phyloP scores from a whole-genome alignment of 64 coral and sea anemone genomes.

The Pachyseris speciosa region DNA sequence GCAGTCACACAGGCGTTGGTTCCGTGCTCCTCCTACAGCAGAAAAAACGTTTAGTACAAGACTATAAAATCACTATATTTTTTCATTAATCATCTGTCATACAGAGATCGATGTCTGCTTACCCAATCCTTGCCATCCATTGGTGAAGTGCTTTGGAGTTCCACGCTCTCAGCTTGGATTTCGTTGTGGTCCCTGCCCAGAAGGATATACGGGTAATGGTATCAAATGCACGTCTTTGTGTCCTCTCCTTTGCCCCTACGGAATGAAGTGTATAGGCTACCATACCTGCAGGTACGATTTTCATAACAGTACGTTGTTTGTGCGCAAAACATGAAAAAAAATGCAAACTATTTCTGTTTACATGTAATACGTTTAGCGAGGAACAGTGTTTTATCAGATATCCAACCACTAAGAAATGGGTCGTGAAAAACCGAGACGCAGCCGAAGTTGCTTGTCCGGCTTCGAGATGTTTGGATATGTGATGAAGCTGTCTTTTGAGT shows the following conservation, averaged over 20 bases:
- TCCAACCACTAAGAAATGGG: no score
- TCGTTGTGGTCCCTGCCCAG: slow-evolving; percentile 88
- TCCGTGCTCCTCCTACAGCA: not conserved
- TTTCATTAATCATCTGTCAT: not conserved
- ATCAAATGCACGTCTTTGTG: slow-evolving; percentile 73
- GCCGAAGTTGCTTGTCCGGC: no score
- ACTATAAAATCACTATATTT: not conserved
- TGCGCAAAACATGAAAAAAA: not conserved
- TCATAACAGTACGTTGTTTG: not conserved
- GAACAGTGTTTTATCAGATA: no score
- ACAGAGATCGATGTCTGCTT: slow-evolving; percentile 69
- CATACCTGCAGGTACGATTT: slow-evolving; percentile 55
- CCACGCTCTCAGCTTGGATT: slow-evolving; percentile 43
- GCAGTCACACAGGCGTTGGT: not conserved
- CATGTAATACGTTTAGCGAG: no score
- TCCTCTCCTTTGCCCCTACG: slow-evolving; percentile 67
- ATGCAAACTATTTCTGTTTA: no score
- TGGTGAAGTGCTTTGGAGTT: slow-evolving; percentile 62
- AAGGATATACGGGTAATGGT: slow-evolving; percentile 78
- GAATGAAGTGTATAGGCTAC: slow-evolving; percentile 77
- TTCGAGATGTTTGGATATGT: no score
- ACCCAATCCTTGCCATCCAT: slow-evolving; percentile 57
- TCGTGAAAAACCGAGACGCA: no score
- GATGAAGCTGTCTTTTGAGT: no score
- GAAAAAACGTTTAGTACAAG: no score